These are phyloP conservation scores for Leptopilina drosophilae DNA, from an alignment of 2,888 invertebrate species.

Conservation along the genomic window DNA sequence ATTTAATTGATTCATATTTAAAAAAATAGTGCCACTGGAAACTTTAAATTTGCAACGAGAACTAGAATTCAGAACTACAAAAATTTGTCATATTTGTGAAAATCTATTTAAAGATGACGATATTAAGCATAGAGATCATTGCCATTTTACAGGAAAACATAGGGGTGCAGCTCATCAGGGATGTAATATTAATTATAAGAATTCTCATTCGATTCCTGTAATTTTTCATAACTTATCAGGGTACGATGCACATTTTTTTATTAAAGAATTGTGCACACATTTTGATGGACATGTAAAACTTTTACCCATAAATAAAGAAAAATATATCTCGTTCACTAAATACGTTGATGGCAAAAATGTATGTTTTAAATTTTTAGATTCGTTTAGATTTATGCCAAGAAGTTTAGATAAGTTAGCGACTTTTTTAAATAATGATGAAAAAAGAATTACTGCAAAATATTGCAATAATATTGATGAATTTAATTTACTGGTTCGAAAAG, in stretches of 20 bases:
- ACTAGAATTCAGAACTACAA: neutral
- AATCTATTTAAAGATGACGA: neutral
- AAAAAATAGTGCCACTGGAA: neutral
- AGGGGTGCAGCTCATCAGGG: slow-evolving; percentile 6
- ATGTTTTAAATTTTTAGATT: slow-evolving; percentile 47
- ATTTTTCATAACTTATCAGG: neutral
- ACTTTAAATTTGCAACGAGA: neutral
- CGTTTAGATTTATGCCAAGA: slow-evolving; percentile 36
- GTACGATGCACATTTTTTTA: slow-evolving; percentile 8
- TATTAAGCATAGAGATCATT: slow-evolving; percentile 41
- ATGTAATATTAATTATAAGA: neutral
- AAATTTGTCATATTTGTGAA: slow-evolving; percentile 44
- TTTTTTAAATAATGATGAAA: slow-evolving; percentile 46
- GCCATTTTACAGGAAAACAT: slow-evolving; percentile 30
- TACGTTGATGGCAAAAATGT: slow-evolving; percentile 37
- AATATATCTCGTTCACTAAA: slow-evolving; percentile 7
- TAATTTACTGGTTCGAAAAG: neutral
- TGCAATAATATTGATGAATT: neutral
- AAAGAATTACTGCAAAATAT: slow-evolving; percentile 17
- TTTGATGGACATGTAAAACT: neutral
- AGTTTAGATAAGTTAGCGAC: slow-evolving; percentile 40
- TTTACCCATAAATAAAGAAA: slow-evolving; percentile 1
- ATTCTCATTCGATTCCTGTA: neutral
- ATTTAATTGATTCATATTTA: neutral
- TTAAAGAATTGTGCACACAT: neutral